phyloP scores from a whole-genome alignment of 2,113 vertebrate genomes.

The Malurus cyaneus region DNA sequence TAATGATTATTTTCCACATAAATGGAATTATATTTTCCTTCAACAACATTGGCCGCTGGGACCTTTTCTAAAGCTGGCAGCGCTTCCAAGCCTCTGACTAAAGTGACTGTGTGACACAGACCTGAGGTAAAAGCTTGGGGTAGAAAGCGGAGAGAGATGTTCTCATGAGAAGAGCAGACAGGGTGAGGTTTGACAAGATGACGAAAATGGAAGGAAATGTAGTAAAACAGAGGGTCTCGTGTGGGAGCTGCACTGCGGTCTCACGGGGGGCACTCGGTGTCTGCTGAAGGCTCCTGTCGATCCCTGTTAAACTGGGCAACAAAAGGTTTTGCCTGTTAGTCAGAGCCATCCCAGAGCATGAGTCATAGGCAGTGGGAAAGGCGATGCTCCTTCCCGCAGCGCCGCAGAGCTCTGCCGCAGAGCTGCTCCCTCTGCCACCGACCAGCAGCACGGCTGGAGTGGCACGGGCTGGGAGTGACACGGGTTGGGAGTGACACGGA shows the following conservation, averaged over 20 bases:
- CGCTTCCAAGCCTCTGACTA: neutral
- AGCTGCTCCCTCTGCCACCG: neutral
- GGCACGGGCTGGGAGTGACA: neutral
- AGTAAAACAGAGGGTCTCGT: neutral
- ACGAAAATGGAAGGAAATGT: neutral
- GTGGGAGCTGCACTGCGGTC: neutral
- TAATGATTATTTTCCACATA: constrained; percentile 10
- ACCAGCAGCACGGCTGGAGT: neutral
- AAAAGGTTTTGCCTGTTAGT: neutral
- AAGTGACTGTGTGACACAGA: neutral
- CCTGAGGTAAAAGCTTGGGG: neutral
- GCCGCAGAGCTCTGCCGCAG: neutral
- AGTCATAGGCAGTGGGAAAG: neutral
- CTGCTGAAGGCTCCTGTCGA: neutral
- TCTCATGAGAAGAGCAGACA: neutral
- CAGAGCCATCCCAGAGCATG: neutral
- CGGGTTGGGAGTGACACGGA: too few relatives aligned
- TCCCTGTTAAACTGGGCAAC: neutral
- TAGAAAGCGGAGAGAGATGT: neutral
- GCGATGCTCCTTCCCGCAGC: neutral
- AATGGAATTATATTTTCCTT: constrained; percentile 23
- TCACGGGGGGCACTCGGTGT: neutral
- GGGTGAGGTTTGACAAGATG: neutral
- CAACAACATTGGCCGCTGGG: neutral
- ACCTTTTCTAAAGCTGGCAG: neutral